Base-by-base conservation (phyloP, 1,140 invertebrate genomes). In the Varroa destructor region DNA sequence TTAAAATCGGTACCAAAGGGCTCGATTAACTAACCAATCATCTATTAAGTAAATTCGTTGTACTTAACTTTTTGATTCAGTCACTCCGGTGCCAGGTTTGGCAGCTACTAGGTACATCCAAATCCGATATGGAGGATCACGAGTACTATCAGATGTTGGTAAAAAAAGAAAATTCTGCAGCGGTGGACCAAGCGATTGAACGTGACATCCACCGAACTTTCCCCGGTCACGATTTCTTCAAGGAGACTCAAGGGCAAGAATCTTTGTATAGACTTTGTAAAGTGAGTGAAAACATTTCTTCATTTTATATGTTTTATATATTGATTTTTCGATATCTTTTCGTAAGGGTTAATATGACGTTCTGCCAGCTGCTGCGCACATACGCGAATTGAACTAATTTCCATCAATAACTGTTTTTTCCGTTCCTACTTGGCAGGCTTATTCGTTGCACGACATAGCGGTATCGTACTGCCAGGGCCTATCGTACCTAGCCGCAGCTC, bases 391-490 rank as follows among this genome's bases (percentile, higher is more conserved):
- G 46, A 51, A 3, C 46, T 8, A 51, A 8, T 51, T 51, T 51
- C 8, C 4, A 51, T 51, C 46, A 51, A 51, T 8, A 51, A 51
- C 46, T 71, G 70, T 71, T 71, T 46, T 51, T 3, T 8, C 58
- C 25, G 55, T 73, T 72, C 43, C 42, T 71, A 72, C 61, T 58
- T 78, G 78, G 14, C 77, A 85, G 80, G 96, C 94, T 0, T 99
- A 99, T 81, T 91, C 95, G 40, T 88, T 97, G 1, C 91, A 94
- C 80, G 96, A 99, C 79, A 86, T 88, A 74, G 96, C 99, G 82
- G 90, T 99, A 74, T 92, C 93, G 51, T 99, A 99, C 81, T 99
- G 95, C 80, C 97, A 99, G 81, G 96, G 96, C 40, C 84, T 98
- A 40, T 97, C 93, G 79, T 99, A 99, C 80, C 82, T 99, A 55